Base-by-base conservation (phyloP, 2,797 vertebrate genomes). In the Periophthalmus magnuspinnatus region DNA sequence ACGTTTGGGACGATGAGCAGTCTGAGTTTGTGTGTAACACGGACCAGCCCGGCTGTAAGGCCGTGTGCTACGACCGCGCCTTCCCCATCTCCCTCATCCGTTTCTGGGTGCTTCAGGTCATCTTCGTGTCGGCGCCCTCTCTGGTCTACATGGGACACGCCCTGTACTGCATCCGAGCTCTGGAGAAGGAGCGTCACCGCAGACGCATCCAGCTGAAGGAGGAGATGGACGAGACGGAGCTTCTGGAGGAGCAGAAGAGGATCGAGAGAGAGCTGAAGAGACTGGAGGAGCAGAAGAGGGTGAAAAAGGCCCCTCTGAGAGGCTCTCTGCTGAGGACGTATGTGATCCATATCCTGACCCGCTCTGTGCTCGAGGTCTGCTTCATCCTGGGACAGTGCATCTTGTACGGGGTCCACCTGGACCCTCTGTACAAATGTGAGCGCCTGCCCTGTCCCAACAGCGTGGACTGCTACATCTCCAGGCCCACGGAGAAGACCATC, bases 391-490 rank as follows among this genome's bases (percentile, higher is more conserved):
- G 96, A 63, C 96, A 99, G 78, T 97, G 95, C 88, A 69, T 95
- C 75, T 93, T 98, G 33, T 99, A 96, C 11, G 96, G 96, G 8
- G 84, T 98, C 85, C 93, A 95, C 70, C 90, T 97, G 89, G 84
- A 94, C 34, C 93, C 95, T 0, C 91, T 98, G 77, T 98, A 95
- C 86, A 96, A 94, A 85, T 98, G 96, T 65, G 91, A 94, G 78
- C 93, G 93, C 45, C 77, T 93, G 76, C 96, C 96, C 47, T 98
- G 96, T 79, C 96, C 96, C 78, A 99, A 97, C 87, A 94, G 92
- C 0, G 96, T 97, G 76, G 96, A 98, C 91, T 99, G 96, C 87
- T 98, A 96, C 87, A 94, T 99, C 79, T 99, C 96, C 77, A 94
- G 96, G 83, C 96, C 96, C 67, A 97, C 96, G 36, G 96, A 98